phyloP scores from a whole-genome alignment of 2,797 vertebrate species.

The Trematomus bernacchii region DNA sequence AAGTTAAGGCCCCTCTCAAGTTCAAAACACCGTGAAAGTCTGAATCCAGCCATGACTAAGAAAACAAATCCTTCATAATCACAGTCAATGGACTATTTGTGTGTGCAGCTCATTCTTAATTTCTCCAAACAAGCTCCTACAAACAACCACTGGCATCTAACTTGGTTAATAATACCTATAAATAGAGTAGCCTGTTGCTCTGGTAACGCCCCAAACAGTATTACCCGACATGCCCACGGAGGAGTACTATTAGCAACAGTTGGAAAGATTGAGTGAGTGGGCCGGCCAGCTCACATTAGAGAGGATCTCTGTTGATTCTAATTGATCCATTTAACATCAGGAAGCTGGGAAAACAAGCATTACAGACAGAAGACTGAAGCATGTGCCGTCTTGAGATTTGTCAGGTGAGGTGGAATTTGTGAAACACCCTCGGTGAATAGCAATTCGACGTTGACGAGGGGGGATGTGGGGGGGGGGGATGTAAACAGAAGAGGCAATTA shows the following conservation, averaged over 20 bases:
- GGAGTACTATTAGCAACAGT: constrained; percentile 60
- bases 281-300: constrained; percentile 55
- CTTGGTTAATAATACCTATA: constrained; percentile 65
- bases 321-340: constrained; percentile 70
- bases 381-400: constrained; percentile 25
- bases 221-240: constrained; percentile 27
- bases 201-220: constrained; percentile 60
- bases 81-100: constrained; percentile 5
- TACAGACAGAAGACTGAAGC: constrained; percentile 15
- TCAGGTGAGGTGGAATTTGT: constrained; percentile 19
- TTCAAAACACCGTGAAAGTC: constrained; percentile 26
- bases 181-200: constrained; percentile 69
- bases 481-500: constrained; percentile 13
- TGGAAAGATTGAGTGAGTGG: constrained; percentile 58
- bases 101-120: constrained; percentile 30
- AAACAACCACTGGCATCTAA: constrained; percentile 45
- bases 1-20: constrained; percentile 6
- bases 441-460: constrained; percentile 9
- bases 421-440: constrained; percentile 19
- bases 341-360: constrained; percentile 23
- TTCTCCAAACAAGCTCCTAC: constrained; percentile 41
- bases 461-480: background rate
- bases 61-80: constrained; percentile 38
- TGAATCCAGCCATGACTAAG: constrained; percentile 27
- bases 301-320: constrained; percentile 63